Base-by-base conservation (phyloP, 2,888 invertebrate genomes). In the Metopia argyrocephala region DNA sequence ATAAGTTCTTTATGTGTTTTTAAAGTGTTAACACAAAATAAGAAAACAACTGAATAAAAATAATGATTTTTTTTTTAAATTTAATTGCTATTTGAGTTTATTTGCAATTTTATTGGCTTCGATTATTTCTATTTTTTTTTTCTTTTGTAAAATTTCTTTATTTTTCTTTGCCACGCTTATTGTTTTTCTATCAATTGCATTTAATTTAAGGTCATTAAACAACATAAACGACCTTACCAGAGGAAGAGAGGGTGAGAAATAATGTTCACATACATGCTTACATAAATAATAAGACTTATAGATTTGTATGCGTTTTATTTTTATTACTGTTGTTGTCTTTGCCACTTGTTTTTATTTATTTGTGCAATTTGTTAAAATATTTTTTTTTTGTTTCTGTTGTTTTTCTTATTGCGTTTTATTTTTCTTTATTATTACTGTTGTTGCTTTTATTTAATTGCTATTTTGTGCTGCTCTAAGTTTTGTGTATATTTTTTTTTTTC, bases 91-190 rank as follows among this genome's bases (percentile, higher is more conserved):
- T 69, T 46, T 75, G 62, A 56, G 68, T 76, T 54, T 57, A 45
- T 70, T 31, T 70, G 57, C 38, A 76, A 70, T 76, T 76, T 71
- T 76, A 76, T 76, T 70, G 70, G 50, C 59, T 78, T 31, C 12
- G 31, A 12, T 7, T 31, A 12, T 31, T 31, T 25, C 2, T 56
- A 27, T 27, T n/a, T 15, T 70, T 54, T 31, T 52, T 69, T 71
- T 12, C 46, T 46, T 48, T 56, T 15, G 52, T 38, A 38, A 12
- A 9, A 3, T 28, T 54, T 18, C 5, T 52, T 46, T 52, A 38
- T 23, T 25, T 21, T 27, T 18, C 23, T 50, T 25, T 46, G 15
- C n/a, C 21, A 9, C 23, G n/a, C 7, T 7, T 28, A 3, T 52
- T 5, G 5, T 20, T 12, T 59, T 59, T 52, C 59, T 74, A 66